phyloP scores from a whole-genome alignment of 2,888 invertebrate species.

The Lucinisca nassula region DNA sequence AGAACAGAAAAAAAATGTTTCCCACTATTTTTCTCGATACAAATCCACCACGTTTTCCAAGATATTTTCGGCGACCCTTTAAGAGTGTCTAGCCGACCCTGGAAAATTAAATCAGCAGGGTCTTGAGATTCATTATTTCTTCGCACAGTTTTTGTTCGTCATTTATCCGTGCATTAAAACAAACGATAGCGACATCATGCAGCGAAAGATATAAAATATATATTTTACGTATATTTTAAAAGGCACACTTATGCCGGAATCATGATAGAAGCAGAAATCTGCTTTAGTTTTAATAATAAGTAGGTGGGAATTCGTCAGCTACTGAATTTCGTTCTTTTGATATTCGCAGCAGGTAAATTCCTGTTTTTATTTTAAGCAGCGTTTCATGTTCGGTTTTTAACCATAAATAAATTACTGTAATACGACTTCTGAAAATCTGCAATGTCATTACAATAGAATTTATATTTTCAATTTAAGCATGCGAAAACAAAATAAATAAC shows the following conservation, averaged over 20 bases:
- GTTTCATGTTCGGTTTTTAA: constrained; percentile 1
- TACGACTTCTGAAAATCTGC: neutral
- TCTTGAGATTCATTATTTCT: constrained; percentile 8
- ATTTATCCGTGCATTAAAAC: constrained; percentile 7
- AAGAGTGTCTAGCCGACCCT: neutral
- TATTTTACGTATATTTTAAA: constrained; percentile 48
- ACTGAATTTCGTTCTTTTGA: neutral
- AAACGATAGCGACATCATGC: constrained; percentile 45
- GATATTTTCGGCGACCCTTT: neutral
- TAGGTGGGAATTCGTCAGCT: constrained; percentile 7
- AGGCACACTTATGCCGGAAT: constrained; percentile 22
- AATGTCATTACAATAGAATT: too few relatives aligned
- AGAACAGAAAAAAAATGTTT: neutral
- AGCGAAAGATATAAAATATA: constrained; percentile 51
- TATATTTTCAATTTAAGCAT: too few relatives aligned
- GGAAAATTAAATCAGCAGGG: neutral
- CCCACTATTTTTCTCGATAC: neutral
- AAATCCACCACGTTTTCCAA: neutral
- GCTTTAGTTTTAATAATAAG: neutral
- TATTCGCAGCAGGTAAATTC: constrained; percentile 1
- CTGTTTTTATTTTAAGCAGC: neutral
- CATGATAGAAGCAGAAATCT: constrained; percentile 21
- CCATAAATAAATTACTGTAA: neutral
- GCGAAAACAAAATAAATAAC: too few relatives aligned
- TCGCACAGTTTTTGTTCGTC: neutral